Evolutionary conservation across 2,113 vertebrate genomes (phyloP).

Genomic region (Grantiella picta): DNA sequence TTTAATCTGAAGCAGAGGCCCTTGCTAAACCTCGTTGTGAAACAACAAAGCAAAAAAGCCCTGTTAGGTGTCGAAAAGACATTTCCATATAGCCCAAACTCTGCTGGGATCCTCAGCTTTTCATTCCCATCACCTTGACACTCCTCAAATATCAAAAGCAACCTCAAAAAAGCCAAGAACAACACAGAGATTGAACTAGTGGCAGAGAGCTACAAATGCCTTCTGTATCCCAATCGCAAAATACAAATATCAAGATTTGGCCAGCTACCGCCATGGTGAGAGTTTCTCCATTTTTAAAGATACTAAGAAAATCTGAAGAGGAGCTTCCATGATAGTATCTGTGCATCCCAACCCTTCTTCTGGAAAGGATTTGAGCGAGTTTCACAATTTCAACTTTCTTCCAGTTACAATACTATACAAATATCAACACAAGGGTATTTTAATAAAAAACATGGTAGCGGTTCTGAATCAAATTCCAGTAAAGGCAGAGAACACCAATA

Average conservation of each 20-base stretch:
- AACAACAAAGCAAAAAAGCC: neutral
- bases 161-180: neutral
- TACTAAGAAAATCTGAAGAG: neutral
- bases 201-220: neutral
- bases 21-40: neutral
- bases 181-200: rapidly evolving
- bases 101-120: neutral
- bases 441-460: neutral
- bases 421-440: neutral
- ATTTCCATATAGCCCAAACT: neutral
- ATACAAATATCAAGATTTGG: neutral
- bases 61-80: neutral
- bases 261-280: neutral
- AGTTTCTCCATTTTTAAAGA: neutral
- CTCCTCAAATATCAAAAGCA: neutral
- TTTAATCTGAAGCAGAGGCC: neutral
- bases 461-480: neutral
- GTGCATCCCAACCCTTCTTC: neutral
- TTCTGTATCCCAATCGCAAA: neutral
- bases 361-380: neutral
- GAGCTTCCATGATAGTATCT: neutral
- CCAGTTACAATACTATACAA: neutral
- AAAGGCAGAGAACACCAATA: neutral
- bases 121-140: neutral
- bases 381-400: neutral